Conservation (phyloP, 2,797 vertebrate genomes). For the Dendrocincla fuliginosa region DNA sequence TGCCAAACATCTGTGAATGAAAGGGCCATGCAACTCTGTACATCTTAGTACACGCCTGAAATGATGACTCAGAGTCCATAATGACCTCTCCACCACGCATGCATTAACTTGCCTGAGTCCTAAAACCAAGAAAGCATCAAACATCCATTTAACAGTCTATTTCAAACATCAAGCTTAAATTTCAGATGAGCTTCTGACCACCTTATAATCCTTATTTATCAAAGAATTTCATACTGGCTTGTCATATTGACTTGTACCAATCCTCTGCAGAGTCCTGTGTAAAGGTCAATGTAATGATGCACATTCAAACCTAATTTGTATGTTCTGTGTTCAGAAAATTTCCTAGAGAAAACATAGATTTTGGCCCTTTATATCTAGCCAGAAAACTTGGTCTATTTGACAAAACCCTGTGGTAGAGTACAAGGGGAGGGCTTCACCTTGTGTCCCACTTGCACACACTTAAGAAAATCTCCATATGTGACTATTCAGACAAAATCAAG, state of each 20-base stretch:
- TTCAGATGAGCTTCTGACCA: neutral
- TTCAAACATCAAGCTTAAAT: neutral
- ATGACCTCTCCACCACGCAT: conserved; percentile 39
- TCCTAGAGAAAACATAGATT: neutral
- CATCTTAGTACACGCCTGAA: conserved; percentile 22
- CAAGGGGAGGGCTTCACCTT: neutral
- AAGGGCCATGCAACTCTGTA: conserved; percentile 21
- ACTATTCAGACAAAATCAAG: neutral
- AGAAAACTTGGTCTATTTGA: neutral
- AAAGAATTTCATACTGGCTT: neutral
- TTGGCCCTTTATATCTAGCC: neutral
- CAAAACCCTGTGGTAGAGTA: neutral
- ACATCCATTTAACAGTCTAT: conserved; percentile 12
- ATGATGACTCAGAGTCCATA: conserved; percentile 30
- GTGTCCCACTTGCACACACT: neutral
- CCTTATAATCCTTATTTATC: neutral
- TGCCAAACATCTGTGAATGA: conserved; percentile 29
- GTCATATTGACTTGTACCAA: neutral
- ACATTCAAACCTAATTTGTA: neutral
- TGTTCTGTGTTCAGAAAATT: neutral
- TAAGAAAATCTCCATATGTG: neutral
- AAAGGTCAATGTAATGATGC: neutral
- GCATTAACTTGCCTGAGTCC: conserved; percentile 37
- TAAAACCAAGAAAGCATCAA: conserved; percentile 66
- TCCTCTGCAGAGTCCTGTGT: neutral